Conservation (phyloP, 2,797 vertebrate species). For the Helostoma temminkii region DNA sequence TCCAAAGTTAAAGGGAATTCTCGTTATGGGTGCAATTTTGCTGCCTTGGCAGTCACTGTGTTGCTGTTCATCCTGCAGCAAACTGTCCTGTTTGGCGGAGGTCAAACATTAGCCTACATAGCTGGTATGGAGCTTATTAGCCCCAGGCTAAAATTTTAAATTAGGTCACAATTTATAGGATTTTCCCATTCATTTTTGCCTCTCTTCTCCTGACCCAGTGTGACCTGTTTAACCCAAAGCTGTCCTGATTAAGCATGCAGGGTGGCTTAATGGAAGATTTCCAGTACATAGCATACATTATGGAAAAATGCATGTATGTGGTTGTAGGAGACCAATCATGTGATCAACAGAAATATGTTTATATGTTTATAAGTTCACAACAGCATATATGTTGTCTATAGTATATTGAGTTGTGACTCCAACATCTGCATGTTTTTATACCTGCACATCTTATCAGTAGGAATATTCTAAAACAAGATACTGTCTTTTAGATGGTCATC, state of each 20-base stretch:
- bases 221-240: slow-evolving; percentile 16
- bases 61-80: slow-evolving; percentile 42
- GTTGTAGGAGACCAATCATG: slow-evolving; percentile 17
- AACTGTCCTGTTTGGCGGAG: slow-evolving; percentile 44
- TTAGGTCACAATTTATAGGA: slow-evolving; percentile 76
- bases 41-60: slow-evolving; percentile 39
- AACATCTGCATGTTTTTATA: not conserved
- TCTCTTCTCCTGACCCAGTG: slow-evolving; percentile 22
- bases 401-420: not conserved
- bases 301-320: slow-evolving; percentile 12
- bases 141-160: slow-evolving; percentile 70
- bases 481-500: too few relatives aligned
- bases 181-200: slow-evolving; percentile 48
- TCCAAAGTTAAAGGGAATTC: slow-evolving; percentile 39
- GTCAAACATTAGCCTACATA: slow-evolving; percentile 82
- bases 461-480: not conserved
- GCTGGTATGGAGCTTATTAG: slow-evolving; percentile 62
- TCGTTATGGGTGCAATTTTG: slow-evolving; percentile 31
- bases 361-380: not conserved
- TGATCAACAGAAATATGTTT: not conserved
- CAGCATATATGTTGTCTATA: not conserved
- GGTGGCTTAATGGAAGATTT: slow-evolving; percentile 20
- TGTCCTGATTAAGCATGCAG: slow-evolving; percentile 36
- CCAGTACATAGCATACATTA: slow-evolving; percentile 10
- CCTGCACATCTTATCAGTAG: not conserved